phyloP scores from a whole-genome alignment of 2,797 vertebrate genomes.

The Argentina silus region DNA sequence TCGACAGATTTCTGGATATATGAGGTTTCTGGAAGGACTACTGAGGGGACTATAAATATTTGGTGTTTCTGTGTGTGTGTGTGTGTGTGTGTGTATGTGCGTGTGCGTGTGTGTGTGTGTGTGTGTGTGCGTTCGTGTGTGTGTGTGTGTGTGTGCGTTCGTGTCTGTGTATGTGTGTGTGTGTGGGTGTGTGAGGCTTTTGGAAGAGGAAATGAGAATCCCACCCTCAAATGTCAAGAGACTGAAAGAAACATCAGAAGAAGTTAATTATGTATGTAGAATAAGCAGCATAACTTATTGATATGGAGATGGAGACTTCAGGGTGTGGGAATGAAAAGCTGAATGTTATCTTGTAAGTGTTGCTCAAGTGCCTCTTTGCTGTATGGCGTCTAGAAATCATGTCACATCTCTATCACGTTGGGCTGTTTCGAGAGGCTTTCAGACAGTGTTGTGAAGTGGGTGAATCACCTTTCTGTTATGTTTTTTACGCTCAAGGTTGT shows the following conservation, averaged over 20 bases:
- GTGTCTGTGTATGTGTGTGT: too few species aligned
- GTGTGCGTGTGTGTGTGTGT: constrained; percentile 11
- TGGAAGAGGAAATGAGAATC: not conserved
- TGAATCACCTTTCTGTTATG: too few species aligned
- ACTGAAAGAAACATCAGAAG: constrained; percentile 9
- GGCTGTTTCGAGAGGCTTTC: too few species aligned
- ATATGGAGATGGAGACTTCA: not conserved
- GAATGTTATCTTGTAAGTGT: not conserved
- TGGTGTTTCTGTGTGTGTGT: not conserved
- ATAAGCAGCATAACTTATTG: constrained; percentile 26
- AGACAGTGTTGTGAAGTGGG: too few species aligned
- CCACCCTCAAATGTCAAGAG: constrained; percentile 6
- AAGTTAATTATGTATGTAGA: constrained; percentile 31
- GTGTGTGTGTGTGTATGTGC: not conserved
- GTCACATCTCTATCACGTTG: not conserved
- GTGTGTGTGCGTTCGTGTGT: too few species aligned
- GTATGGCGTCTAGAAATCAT: not conserved
- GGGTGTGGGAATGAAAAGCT: not conserved
- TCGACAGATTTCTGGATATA: too few species aligned
- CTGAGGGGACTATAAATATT: too few species aligned
- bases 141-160: too few species aligned
- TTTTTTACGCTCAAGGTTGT: too few species aligned
- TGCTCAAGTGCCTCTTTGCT: constrained; percentile 14
- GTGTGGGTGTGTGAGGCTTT: not conserved
- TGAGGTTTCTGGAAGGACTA: too few species aligned